phyloP scores from a whole-genome alignment of 64 coral and sea anemone species.

The Astreopora myriophthalma region DNA sequence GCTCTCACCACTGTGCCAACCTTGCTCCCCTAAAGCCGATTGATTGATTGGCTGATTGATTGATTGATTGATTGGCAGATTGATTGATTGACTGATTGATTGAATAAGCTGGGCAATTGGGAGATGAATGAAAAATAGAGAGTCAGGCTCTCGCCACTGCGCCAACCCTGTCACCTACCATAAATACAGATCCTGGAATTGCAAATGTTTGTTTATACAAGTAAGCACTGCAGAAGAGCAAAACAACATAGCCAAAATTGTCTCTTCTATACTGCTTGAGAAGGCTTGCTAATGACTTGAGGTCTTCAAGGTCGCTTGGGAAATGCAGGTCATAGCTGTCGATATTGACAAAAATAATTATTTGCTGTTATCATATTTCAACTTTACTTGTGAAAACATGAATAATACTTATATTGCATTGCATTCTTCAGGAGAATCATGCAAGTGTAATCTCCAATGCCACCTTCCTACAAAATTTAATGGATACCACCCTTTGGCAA shows the following conservation, averaged over 20 bases:
- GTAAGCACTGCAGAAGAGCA: conserved; percentile 97
- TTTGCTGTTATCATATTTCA: neutral
- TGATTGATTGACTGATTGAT: no score
- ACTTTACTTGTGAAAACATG: neutral
- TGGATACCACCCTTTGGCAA: no score
- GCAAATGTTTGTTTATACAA: conserved; percentile 99
- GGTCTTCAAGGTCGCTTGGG: conserved; percentile 86
- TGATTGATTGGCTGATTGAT: no score
- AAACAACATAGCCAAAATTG: conserved; percentile 69
- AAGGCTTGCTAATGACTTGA: conserved; percentile 73
- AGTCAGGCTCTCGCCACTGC: no score
- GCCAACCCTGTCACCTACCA: no score
- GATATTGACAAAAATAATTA: neutral
- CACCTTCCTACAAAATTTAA: no score
- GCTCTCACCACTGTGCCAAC: no score
- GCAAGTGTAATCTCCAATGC: no score
- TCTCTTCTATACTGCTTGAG: conserved; percentile 85
- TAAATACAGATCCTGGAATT: conserved; percentile 95
- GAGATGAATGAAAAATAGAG: no score
- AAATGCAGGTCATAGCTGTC: conserved; percentile 74
- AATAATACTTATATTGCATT: neutral
- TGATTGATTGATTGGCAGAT: no score
- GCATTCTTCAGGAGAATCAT: neutral
- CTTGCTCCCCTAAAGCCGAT: no score
- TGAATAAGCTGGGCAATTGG: no score